These are phyloP conservation scores for Notodonta ziczac DNA, from an alignment of 2,888 invertebrate genomes.

Conservation along the genomic window DNA sequence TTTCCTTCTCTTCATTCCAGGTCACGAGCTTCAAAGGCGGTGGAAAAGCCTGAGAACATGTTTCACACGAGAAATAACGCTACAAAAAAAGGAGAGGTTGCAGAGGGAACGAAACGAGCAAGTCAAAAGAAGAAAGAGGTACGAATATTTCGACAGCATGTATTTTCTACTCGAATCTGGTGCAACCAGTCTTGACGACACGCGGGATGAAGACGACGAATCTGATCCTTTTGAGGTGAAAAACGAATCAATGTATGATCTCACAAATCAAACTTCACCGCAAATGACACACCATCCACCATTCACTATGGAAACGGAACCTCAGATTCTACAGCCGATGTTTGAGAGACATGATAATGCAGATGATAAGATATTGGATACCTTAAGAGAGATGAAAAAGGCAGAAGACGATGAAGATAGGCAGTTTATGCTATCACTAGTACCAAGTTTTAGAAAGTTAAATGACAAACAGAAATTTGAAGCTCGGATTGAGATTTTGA, in stretches of 20 bases:
- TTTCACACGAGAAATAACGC: slow-evolving; percentile 56
- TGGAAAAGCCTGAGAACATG: slow-evolving; percentile 67
- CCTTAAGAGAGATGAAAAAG: slow-evolving; percentile 48
- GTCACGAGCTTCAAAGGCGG: slow-evolving; percentile 56
- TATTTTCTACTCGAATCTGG: slow-evolving; percentile 47
- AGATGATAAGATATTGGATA: slow-evolving; percentile 51
- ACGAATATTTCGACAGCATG: slow-evolving; percentile 56
- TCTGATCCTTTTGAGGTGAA: slow-evolving; percentile 43
- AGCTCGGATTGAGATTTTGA: slow-evolving; percentile 62
- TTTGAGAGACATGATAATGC: slow-evolving; percentile 40
- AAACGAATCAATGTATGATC: slow-evolving; percentile 32
- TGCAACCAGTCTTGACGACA: slow-evolving; percentile 20
- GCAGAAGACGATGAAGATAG: slow-evolving; percentile 61
- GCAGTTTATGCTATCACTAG: slow-evolving; percentile 61
- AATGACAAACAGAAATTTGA: slow-evolving; percentile 58
- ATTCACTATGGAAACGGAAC: slow-evolving; percentile 22
- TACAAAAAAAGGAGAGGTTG: slow-evolving; percentile 51
- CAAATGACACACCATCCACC: slow-evolving; percentile 11
- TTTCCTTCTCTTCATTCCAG: slow-evolving; percentile 26
- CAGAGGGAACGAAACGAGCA: slow-evolving; percentile 38
- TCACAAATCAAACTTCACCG: slow-evolving; percentile 14
- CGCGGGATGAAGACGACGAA: slow-evolving; percentile 29
- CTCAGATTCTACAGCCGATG: slow-evolving; percentile 26
- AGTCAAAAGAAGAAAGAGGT: slow-evolving; percentile 51
- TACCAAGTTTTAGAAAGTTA: slow-evolving; percentile 59